Conservation (phyloP, 2,113 vertebrate species). For the Oxyura jamaicensis region DNA sequence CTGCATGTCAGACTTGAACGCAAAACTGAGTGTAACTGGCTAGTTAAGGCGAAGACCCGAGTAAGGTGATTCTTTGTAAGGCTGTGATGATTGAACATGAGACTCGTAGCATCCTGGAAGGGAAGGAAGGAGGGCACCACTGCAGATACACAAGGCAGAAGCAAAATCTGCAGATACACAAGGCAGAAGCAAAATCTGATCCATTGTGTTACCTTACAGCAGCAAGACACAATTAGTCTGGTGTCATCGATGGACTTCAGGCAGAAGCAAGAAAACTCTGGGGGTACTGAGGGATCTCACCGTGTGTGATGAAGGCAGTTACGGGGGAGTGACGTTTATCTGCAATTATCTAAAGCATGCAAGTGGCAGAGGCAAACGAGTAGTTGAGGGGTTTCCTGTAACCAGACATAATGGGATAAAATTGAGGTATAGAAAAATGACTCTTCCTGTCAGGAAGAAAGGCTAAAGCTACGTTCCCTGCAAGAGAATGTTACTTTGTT, state of each 20-base stretch:
- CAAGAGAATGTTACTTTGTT: not conserved
- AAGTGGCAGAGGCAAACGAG: not conserved
- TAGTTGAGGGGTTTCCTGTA: not conserved
- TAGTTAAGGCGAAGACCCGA: not conserved
- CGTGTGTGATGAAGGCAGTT: not conserved
- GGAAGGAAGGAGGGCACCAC: not conserved
- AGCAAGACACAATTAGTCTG: not conserved
- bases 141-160: not conserved
- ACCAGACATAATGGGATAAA: not conserved
- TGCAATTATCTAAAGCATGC: fast-evolving
- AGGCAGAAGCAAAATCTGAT: not conserved
- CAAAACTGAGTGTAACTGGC: not conserved
- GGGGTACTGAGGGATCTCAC: not conserved
- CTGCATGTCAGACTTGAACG: not conserved
- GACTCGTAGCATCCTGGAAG: not conserved
- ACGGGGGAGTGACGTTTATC: not conserved
- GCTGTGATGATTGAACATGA: not conserved
- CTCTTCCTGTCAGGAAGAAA: not conserved
- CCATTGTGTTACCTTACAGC: not conserved
- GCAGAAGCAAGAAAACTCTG: not conserved
- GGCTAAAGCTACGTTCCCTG: not conserved
- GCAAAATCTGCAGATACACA: not conserved
- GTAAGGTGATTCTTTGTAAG: not conserved
- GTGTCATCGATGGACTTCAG: not conserved
- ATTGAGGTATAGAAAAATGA: not conserved